Conservation (phyloP, 2,888 invertebrate genomes). For the Heteromyza rotundicornis region DNA sequence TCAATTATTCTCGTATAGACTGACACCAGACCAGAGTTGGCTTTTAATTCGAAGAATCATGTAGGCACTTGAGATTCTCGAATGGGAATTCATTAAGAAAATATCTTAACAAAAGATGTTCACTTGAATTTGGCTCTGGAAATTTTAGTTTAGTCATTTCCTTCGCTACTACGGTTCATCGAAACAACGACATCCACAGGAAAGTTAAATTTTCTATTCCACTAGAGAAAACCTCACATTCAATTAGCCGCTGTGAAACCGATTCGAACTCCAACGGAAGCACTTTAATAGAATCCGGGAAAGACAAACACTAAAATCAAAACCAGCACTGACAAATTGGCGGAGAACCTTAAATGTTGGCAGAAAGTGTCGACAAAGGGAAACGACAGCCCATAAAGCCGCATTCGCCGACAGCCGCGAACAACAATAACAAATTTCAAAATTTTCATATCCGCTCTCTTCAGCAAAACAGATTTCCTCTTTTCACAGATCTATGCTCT, state of each 20-base stretch:
- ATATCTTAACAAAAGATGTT: neutral
- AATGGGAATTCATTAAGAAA: neutral
- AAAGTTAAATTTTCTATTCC: slow-evolving; percentile 21
- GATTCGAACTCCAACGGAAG: slow-evolving; percentile 40
- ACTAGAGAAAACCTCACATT: neutral
- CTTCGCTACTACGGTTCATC: slow-evolving; percentile 28
- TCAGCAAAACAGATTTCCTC: too few relatives aligned
- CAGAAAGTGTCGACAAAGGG: neutral
- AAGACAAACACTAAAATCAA: slow-evolving; percentile 32
- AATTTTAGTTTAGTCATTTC: slow-evolving; percentile 42
- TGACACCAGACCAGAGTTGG: slow-evolving; percentile 23
- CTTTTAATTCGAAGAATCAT: too few relatives aligned
- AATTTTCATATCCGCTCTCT: slow-evolving; percentile 2
- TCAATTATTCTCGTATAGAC: slow-evolving; percentile 35
- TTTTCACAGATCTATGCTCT: too few relatives aligned
- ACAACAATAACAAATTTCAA: neutral
- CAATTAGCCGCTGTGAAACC: slow-evolving; percentile 13
- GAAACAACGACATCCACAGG: slow-evolving; percentile 5
- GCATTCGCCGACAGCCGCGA: neutral
- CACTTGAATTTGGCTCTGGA: slow-evolving; percentile 18
- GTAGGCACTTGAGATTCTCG: neutral
- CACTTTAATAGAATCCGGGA: slow-evolving; percentile 42
- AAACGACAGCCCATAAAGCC: neutral
- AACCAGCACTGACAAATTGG: slow-evolving; percentile 39
- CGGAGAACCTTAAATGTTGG: slow-evolving; percentile 29